Conservation (phyloP, 1,140 invertebrate genomes). For the Caenorhabditis brenneri region DNA sequence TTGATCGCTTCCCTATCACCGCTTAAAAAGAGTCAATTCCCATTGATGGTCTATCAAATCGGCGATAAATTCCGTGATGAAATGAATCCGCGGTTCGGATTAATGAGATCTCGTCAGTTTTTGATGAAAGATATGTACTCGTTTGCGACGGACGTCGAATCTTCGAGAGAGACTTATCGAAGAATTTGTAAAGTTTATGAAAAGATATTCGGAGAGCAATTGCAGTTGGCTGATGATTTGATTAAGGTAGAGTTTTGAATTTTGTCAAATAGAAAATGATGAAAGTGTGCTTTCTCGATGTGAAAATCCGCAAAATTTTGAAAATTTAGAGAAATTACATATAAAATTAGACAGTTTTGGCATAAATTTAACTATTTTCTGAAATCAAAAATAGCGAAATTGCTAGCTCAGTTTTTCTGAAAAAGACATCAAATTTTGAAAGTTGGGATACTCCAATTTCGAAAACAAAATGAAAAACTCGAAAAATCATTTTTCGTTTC, state of each 20-base stretch:
- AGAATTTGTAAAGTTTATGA: slow-evolving; percentile 33
- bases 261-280: no score
- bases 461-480: no score
- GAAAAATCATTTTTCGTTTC: no score
- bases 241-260: slow-evolving; percentile 35
- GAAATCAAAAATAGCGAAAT: no score
- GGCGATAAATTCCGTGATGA: slow-evolving; percentile 53
- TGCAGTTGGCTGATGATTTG: slow-evolving; percentile 40
- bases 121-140: slow-evolving; percentile 55
- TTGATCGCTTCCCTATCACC: slow-evolving; percentile 13
- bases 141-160: neutral
- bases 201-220: slow-evolving; percentile 36
- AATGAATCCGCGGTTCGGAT: slow-evolving; percentile 50
- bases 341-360: no score
- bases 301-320: no score
- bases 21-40: slow-evolving; percentile 14
- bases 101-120: slow-evolving; percentile 45
- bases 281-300: no score
- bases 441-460: no score
- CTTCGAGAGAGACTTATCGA: slow-evolving; percentile 14
- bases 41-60: slow-evolving; percentile 50
- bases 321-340: no score
- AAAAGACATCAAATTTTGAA: no score
- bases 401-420: no score
- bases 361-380: no score